phyloP scores from a whole-genome alignment of 2,888 invertebrate genomes.

The Hoplodrina ambigua region DNA sequence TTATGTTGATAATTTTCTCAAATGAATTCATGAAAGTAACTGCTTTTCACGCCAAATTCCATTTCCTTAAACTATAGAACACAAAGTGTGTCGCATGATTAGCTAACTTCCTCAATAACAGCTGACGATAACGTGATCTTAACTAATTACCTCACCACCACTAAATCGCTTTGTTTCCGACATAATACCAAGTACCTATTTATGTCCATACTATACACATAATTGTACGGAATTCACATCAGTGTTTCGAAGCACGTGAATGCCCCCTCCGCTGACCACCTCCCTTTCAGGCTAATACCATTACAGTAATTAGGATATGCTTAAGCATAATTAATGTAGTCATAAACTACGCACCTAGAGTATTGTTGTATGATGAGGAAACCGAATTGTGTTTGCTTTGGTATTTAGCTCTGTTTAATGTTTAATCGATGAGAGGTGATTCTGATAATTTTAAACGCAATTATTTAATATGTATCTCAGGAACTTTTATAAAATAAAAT shows the following conservation, averaged over 20 bases:
- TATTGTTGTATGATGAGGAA: constrained; percentile 71
- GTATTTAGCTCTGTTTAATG: constrained; percentile 47
- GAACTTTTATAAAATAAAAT: not conserved
- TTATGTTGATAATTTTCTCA: too few relatives aligned
- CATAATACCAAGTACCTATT: constrained; percentile 65
- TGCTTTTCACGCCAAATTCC: not conserved
- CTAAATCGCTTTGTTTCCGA: constrained; percentile 65
- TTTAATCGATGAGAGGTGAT: constrained; percentile 21
- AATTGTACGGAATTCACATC: constrained; percentile 78
- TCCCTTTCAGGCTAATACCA: constrained; percentile 84
- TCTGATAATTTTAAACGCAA: not conserved
- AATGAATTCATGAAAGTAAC: too few relatives aligned
- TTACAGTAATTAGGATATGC: constrained; percentile 90
- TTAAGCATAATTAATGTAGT: constrained; percentile 88
- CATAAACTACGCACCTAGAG: constrained; percentile 80
- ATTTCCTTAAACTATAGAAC: constrained; percentile 1
- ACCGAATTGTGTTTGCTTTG: constrained; percentile 69
- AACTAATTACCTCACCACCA: constrained; percentile 65
- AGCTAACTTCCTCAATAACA: constrained; percentile 35
- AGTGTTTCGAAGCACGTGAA: constrained; percentile 83
- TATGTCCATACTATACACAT: constrained; percentile 71
- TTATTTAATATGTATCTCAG: not conserved
- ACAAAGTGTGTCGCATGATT: constrained; percentile 18
- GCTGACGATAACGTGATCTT: constrained; percentile 53
- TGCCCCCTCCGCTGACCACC: constrained; percentile 72